Base-by-base conservation (phyloP, 2,113 vertebrate species). In the Oryzias woworae region DNA sequence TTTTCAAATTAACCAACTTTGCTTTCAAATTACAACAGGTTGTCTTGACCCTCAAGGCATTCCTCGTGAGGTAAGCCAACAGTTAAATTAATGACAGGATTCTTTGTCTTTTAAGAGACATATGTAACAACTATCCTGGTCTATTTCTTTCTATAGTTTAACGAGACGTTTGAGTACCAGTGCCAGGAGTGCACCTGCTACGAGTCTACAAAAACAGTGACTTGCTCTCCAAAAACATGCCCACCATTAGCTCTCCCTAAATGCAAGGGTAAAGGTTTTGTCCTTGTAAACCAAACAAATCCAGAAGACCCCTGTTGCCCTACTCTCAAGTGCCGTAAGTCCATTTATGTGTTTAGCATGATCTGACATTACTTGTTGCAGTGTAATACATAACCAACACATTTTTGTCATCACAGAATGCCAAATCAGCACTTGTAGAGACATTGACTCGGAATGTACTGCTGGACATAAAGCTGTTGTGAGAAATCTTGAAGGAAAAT, bases 101-200 rank as follows among this genome's bases (percentile, higher is more conserved):
- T 36, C 36, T 36, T 12, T 36, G 36, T 36, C 36, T 36, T 36
- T 36, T 36, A 36, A 13, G 10, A 36, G 1, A 36, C 8, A 10
- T 36, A 36, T 10, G 12, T 36, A 48, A 8, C 8, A 48, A 7
- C 2, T n/a, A 18, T 48, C 7, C 16, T 8, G 16, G 2, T 3
- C 65, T 7, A 2, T 58, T 62, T 60, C 43, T 69, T 51, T 41
- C 56, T 60, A 24, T 79, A 98, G 96, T 93, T 94, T 67, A 90
- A 93, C 53, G 96, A 98, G 71, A 26, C 0, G 16, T 98, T 98
- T 56, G 77, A 87, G 60, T 86, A 94, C 48, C 91, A 94, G 77
- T 98, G 96, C 75, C 90, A 97, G 80, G 82, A 92, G 44, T 98
- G 96, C 53, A 24, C 92, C 58, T 98, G 96, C 77, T 57, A 92